phyloP scores from a whole-genome alignment of 2,113 vertebrate genomes.

The Aplodontia rufa region DNA sequence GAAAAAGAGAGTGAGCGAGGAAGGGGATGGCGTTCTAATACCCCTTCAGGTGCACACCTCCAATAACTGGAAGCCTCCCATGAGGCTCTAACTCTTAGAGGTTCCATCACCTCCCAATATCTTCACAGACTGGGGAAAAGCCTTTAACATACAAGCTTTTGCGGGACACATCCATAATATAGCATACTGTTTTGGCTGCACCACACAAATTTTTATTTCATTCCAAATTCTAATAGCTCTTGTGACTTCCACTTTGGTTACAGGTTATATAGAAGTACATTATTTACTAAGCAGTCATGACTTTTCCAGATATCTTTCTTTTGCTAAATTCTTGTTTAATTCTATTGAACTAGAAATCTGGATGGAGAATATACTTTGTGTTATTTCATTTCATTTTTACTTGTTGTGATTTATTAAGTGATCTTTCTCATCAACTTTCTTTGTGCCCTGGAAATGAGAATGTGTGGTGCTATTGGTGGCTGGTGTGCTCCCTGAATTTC shows the following conservation, averaged over 20 bases:
- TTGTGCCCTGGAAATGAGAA: neutral
- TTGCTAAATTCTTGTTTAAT: neutral
- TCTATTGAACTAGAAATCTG: neutral
- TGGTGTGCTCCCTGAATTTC: neutral
- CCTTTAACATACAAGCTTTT: neutral
- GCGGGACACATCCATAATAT: too few relatives aligned
- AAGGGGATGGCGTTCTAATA: neutral
- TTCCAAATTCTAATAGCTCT: neutral
- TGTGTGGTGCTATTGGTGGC: neutral
- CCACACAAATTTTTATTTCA: neutral
- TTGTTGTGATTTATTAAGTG: neutral
- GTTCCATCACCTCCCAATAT: neutral
- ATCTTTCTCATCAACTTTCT: neutral
- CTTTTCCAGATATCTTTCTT: neutral
- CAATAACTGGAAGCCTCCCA: neutral
- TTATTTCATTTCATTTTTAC: neutral
- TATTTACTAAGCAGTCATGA: neutral
- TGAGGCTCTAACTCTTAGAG: neutral
- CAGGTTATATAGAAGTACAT: neutral
- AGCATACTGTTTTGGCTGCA: neutral
- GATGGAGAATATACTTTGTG: neutral
- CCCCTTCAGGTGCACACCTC: neutral
- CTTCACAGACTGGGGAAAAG: neutral
- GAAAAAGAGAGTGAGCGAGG: neutral
- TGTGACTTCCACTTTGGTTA: neutral